These are phyloP conservation scores for Bungarus multicinctus DNA, from an alignment of 2,113 vertebrate species.

Conservation along the genomic window DNA sequence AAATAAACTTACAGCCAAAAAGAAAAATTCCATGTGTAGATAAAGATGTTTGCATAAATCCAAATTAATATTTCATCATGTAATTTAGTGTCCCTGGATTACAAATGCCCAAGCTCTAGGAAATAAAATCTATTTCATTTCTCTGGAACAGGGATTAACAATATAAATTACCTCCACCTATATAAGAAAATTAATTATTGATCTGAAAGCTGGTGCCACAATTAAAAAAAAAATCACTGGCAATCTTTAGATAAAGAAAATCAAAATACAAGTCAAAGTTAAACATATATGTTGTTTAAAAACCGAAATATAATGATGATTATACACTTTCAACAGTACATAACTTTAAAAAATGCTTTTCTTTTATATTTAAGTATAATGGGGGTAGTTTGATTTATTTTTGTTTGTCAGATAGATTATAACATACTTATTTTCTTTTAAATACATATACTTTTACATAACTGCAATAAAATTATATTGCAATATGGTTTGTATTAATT, in stretches of 20 bases:
- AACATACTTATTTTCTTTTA: background rate
- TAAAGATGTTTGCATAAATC: conserved; percentile 50
- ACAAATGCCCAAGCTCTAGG: background rate
- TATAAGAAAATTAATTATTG: background rate
- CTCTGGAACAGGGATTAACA: conserved; percentile 12
- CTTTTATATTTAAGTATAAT: background rate
- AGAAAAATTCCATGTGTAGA: conserved; percentile 33
- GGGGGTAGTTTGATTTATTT: background rate
- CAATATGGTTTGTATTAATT: background rate
- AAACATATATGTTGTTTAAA: background rate
- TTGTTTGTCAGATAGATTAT: background rate
- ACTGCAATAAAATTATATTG: background rate
- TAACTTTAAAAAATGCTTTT: background rate
- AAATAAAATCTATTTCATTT: conserved; percentile 19
- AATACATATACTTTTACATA: background rate
- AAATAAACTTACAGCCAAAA: conserved; percentile 30
- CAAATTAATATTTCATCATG: background rate
- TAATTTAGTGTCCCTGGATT: background rate
- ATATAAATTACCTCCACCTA: conserved; percentile 2
- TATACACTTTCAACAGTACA: background rate
- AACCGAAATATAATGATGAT: background rate
- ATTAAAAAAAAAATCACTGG: fast-evolving
- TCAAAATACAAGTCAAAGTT: background rate
- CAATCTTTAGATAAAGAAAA: background rate
- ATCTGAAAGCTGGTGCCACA: background rate